Conservation (phyloP, 2,797 vertebrate species). For the Xiphorhynchus erythropygius region DNA sequence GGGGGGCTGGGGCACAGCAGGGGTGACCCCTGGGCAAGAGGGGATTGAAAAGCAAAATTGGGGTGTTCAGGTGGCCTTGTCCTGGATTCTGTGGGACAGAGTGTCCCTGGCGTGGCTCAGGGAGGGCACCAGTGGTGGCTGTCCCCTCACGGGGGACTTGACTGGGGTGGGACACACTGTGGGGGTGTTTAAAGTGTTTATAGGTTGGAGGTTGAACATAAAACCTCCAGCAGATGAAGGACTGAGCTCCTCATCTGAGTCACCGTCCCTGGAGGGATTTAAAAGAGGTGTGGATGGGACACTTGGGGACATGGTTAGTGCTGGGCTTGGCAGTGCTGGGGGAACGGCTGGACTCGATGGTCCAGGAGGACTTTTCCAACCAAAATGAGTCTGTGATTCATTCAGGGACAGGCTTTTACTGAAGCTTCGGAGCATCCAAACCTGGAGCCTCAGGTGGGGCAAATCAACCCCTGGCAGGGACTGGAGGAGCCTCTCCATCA, state of each 20-base stretch:
- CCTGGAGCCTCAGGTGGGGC: rapidly evolving
- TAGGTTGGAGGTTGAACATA: background rate
- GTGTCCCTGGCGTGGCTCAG: background rate
- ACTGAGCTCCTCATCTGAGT: rapidly evolving
- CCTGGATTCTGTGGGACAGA: background rate
- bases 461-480: background rate
- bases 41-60: rapidly evolving
- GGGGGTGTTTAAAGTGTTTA: background rate
- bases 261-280: background rate
- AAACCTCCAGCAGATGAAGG: background rate
- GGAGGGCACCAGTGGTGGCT: background rate
- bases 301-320: too few species aligned
- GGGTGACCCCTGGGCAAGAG: background rate
- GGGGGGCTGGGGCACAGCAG: rapidly evolving
- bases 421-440: background rate
- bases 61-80: background rate
- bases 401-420: background rate
- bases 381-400: background rate
- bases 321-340: background rate
- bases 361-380: background rate
- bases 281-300: background rate
- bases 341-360: background rate
- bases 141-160: background rate
- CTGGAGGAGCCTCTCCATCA: rapidly evolving
- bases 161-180: rapidly evolving